A percentile compares a stretch with the other conserved stretches of the same genome.
Evolutionary conservation across 2,888 invertebrate species (phyloP).

Genomic region (Diachrysia chrysitis): DNA sequence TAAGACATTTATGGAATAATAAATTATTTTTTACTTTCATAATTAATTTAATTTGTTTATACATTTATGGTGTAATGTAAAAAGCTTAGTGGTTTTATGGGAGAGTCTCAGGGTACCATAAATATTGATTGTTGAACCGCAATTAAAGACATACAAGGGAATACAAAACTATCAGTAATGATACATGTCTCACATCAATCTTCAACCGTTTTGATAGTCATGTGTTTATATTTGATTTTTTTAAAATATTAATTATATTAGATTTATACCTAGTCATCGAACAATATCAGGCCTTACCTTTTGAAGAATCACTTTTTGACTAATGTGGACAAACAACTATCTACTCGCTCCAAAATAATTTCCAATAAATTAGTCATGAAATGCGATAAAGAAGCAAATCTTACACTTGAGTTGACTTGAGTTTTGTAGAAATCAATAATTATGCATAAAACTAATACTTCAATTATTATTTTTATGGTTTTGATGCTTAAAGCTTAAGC

Average conservation of each 20-base stretch:
- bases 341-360: background rate
- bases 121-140: background rate
- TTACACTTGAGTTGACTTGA: too few relatives aligned
- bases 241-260: background rate
- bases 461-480: too few relatives aligned
- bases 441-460: too few relatives aligned
- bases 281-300: background rate
- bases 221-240: constrained; percentile 1
- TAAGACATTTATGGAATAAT: background rate
- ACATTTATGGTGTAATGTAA: background rate
- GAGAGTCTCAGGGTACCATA: background rate
- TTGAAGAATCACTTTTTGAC: background rate
- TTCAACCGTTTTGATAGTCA: background rate
- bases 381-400: too few relatives aligned
- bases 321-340: background rate
- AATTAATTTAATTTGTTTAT: background rate
- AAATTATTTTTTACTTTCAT: background rate
- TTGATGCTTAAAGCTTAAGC: too few relatives aligned
- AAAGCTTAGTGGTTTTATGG: background rate
- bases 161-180: background rate
- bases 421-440: too few relatives aligned
- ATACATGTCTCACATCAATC: background rate
- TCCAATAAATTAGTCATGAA: too few relatives aligned
- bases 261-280: background rate
- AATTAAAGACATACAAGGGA: background rate